Conservation (phyloP, 2,888 invertebrate species). For the Euplexia lucipara region DNA sequence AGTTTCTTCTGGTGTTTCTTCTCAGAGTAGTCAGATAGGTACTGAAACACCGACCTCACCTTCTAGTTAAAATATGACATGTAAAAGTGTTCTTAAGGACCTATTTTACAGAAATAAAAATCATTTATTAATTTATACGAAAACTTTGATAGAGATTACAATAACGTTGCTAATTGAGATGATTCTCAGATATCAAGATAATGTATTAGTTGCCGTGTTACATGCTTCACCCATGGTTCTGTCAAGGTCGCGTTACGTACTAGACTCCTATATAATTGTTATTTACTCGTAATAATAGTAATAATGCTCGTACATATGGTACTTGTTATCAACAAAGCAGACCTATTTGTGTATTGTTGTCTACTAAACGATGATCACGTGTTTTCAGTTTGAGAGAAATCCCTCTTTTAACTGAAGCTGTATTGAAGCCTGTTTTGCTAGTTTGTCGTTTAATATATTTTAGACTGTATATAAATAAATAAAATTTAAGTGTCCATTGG, state of each 20-base stretch:
- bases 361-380: conserved; percentile 6
- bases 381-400: neutral
- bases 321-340: conserved; percentile 7
- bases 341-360: conserved; percentile 1
- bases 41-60: no score
- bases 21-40: no score
- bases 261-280: conserved; percentile 22
- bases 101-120: no score
- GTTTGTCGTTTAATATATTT: no score
- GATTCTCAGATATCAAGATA: conserved; percentile 6
- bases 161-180: neutral
- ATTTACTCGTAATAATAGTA: conserved; percentile 9
- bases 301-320: conserved; percentile 1
- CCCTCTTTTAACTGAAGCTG: no score
- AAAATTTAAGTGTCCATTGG: no score
- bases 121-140: no score
- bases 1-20: no score
- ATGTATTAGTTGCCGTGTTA: conserved; percentile 26
- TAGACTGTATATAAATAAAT: no score
- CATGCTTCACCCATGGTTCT: conserved; percentile 30
- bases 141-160: neutral
- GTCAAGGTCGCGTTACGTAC: conserved; percentile 16
- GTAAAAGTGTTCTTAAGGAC: no score
- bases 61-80: no score
- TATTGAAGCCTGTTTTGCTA: no score